Conservation (phyloP, 2,113 vertebrate species). For the Amphiprion percula region DNA sequence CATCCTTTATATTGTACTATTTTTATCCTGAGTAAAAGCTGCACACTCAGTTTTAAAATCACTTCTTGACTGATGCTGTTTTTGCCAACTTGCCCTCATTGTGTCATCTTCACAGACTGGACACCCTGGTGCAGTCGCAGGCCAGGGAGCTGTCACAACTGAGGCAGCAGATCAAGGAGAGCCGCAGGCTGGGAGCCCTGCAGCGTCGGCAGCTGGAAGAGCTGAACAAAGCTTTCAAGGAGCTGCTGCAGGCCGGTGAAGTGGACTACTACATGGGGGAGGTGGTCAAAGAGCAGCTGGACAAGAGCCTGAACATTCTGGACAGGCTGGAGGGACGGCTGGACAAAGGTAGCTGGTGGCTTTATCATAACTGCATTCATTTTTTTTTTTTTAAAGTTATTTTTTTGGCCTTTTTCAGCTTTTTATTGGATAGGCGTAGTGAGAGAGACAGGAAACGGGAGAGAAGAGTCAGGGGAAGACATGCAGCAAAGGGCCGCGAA, state of each 20-base stretch:
- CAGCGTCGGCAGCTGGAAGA: conserved; percentile 88
- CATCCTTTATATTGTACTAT: background rate
- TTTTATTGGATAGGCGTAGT: too few relatives aligned
- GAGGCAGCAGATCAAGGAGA: conserved; percentile 90
- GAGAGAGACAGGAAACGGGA: too few relatives aligned
- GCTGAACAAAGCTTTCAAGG: conserved; percentile 87
- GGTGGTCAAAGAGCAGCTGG: conserved; percentile 90
- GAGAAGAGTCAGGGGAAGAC: too few relatives aligned
- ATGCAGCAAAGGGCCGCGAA: too few relatives aligned
- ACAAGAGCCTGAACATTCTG: conserved; percentile 85
- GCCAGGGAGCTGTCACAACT: conserved; percentile 91
- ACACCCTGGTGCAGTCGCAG: conserved; percentile 90
- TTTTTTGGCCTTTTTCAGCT: too few relatives aligned
- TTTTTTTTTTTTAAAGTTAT: too few relatives aligned
- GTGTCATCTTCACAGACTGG: conserved; percentile 80
- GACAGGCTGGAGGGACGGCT: conserved; percentile 87
- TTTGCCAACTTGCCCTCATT: background rate
- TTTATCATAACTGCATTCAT: background rate
- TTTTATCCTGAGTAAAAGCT: background rate
- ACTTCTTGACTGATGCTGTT: background rate
- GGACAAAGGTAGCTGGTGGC: conserved; percentile 80
- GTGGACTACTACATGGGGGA: conserved; percentile 86
- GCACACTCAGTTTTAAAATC: background rate
- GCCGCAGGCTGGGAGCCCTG: conserved; percentile 83
- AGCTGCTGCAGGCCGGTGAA: conserved; percentile 88